Evolutionary conservation across 2,888 invertebrate genomes (phyloP).

Genomic region (Heliconius ethilla): DNA sequence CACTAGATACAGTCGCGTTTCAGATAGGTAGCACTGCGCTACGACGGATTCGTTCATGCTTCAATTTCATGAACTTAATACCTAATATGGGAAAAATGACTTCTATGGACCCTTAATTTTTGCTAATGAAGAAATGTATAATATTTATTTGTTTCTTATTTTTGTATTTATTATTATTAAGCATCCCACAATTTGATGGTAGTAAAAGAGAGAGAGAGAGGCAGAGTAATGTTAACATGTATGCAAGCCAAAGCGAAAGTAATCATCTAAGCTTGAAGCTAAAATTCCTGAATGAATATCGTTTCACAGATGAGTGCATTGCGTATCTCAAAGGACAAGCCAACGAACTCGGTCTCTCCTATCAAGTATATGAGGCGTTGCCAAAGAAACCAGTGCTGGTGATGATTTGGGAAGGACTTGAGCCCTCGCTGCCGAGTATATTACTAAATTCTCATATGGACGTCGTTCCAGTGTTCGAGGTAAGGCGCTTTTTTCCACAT

Average conservation of each 20-base stretch:
- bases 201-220: too few relatives aligned
- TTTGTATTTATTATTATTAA: too few relatives aligned
- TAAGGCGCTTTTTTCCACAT: neutral
- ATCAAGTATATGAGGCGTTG: constrained; percentile 81
- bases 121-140: neutral
- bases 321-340: constrained; percentile 88
- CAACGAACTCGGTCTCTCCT: constrained; percentile 84
- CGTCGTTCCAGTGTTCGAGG: constrained; percentile 87
- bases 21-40: too few relatives aligned
- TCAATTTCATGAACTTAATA: too few relatives aligned
- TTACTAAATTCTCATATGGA: constrained; percentile 98
- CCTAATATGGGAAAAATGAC: neutral
- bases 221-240: too few relatives aligned
- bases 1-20: too few relatives aligned
- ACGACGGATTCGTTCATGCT: too few relatives aligned
- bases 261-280: neutral
- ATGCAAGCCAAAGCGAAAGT: too few relatives aligned
- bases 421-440: constrained; percentile 87
- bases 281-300: neutral
- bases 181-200: too few relatives aligned
- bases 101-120: neutral
- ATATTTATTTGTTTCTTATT: too few relatives aligned
- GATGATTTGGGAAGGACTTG: constrained; percentile 90
- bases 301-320: constrained; percentile 85
- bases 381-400: constrained; percentile 89